Evolutionary conservation across 1,140 invertebrate species (phyloP), one percentile per base, ranked within the genome.

Genomic region (Bombus soroeensis): DNA sequence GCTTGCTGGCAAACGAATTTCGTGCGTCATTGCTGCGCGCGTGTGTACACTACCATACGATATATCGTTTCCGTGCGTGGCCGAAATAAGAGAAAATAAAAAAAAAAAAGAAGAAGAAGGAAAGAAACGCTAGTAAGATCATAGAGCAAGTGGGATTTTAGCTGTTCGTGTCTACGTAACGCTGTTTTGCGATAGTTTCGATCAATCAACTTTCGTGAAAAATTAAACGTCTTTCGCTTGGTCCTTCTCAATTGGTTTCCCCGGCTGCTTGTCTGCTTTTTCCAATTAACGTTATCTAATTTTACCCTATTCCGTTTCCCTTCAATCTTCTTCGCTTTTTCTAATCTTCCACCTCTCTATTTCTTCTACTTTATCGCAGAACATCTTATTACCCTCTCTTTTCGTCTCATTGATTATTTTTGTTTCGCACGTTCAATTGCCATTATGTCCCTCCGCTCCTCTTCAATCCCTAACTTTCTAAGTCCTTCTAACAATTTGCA

Each of bases 1-100:
- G 22, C 22, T 39, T 8, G 43, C 47, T 37, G 66, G n/a, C 32
- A 53, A 59, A 81, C 53, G 71, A 86, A 68, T n/a, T 66, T 79
- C 83, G 86, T 74, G 79, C 80, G 81, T 85, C 81, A 71, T 28
- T 39, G 70, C 70, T 47, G 25, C 74, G 25, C 8, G 25, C n/a
- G 25, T 28, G 43, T 81, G 53, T 68, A 73, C 47, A 8, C 18
- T 8, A 18, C 18, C 53, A 32, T 75, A 62, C 9, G 53, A 70
- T 41, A 68, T 71, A 81, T 71, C 53, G 64, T 43, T 78, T 39
- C 15, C 62, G 12, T 22, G 22, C 47, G 1, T 59, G 47, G 37
- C 32, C 25, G 34, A 86, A 86, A 76, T 57, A 53, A n/a, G 9
- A 81, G 15, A 12, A 79, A 18, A 53, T 2, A 47, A 47, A 41